Evolutionary conservation across 2,797 vertebrate genomes (phyloP), one percentile per base, ranked within the genome.

Genomic region (Phrynocephalus forsythii): DNA sequence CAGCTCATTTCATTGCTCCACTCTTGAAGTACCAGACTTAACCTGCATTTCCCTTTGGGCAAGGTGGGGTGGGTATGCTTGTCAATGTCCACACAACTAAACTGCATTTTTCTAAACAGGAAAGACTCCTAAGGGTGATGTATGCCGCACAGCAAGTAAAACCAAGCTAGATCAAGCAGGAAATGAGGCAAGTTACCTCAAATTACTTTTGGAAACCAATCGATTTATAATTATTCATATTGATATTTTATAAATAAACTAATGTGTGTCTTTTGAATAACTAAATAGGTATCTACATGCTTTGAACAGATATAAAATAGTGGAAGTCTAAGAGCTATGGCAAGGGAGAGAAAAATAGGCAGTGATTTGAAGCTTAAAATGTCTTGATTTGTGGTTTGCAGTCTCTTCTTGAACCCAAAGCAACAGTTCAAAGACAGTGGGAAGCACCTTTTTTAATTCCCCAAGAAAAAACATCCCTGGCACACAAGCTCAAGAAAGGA

Each of bases 401-500:
- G 88, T 56, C 44, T 79, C 68, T 86, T 5, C 77, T 68, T 20
- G 69, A 87, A 2, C 88, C 82, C 30, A 86, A 83, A 84, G 30
- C 60, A 6, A 16, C 28, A 56, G 77, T 83, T 30, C 88, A 84
- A 48, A 87, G 56, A 69, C 44, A 48, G 26, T 28, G 63, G 79
- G 81, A 84, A 38, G 69, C 75, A n/a, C n/a, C 81, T 24, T 66
- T 13, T 28, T 18, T 84, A 69, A 60, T 76, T 68, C 33, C 48
- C n/a, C 85, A 87, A 60, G 85, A 80, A 60, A 83, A 83, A 26
- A 33, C 66, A 9, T 9, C 69, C 20, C 20, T 87, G 33, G 28
- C 33, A 60, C 71, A 90, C 60, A 90, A 69, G 72, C 38, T 90
- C 60, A 87, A 84, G 69, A 89, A 87, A 84, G 88, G 76, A 79